Evolutionary conservation across 2,113 vertebrate species (phyloP).

Genomic region (Lepus europaeus): DNA sequence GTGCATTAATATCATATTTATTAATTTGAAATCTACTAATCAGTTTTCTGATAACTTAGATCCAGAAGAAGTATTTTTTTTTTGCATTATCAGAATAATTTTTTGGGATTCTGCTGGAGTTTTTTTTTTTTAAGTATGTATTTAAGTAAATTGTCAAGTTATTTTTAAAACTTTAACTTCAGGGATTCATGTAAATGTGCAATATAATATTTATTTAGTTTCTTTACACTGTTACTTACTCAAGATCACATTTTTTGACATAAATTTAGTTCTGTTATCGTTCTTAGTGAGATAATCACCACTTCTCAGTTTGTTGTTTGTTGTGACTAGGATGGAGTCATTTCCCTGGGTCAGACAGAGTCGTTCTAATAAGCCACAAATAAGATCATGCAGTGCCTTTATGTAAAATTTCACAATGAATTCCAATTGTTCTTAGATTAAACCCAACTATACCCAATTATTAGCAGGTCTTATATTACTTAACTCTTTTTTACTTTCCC

Average conservation of each 20-base stretch:
- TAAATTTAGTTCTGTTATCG: background rate
- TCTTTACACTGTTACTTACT: background rate
- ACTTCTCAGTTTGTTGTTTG: background rate
- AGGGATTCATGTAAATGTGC: background rate
- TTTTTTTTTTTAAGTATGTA: background rate
- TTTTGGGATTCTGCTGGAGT: background rate
- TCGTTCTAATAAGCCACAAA: background rate
- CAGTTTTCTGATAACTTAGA: background rate
- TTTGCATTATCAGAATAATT: background rate
- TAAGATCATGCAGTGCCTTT: background rate
- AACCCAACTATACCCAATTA: background rate
- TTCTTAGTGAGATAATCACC: background rate
- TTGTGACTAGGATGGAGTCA: background rate
- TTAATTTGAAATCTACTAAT: background rate
- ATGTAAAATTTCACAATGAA: background rate
- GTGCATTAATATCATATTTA: background rate
- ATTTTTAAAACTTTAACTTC: background rate
- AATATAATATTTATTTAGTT: background rate
- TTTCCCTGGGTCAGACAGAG: background rate
- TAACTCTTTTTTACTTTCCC: background rate
- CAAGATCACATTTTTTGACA: background rate
- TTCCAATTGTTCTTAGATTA: background rate
- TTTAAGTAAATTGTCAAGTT: background rate
- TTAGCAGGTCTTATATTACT: background rate
- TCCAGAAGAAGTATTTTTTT: background rate